phyloP scores from a whole-genome alignment of 2,888 invertebrate species.

The Dryobotodes eremita region DNA sequence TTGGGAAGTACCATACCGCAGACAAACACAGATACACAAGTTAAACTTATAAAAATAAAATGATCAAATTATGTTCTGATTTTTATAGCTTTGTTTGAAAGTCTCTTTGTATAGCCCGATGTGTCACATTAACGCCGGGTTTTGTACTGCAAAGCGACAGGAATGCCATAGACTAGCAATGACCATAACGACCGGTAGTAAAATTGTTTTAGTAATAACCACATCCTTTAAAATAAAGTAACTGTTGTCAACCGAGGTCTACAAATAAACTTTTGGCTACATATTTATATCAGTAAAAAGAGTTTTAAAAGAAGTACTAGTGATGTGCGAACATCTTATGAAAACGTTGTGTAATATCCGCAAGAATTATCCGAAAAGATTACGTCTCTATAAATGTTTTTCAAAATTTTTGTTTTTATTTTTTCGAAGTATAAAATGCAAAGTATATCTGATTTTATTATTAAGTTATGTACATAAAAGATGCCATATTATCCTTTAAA shows the following conservation, averaged over 20 bases:
- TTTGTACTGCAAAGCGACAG: background rate
- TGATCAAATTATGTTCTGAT: background rate
- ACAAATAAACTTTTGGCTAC: background rate
- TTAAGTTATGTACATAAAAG: slow-evolving; percentile 69
- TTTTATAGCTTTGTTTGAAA: no score
- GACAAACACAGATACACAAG: background rate
- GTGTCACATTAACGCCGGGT: no score
- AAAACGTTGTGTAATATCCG: slow-evolving; percentile 26
- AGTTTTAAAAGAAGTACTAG: background rate
- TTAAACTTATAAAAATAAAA: background rate
- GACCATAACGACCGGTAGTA: background rate
- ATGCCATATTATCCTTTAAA: slow-evolving; percentile 79
- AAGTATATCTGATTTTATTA: slow-evolving; percentile 48
- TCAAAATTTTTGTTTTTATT: slow-evolving; percentile 41
- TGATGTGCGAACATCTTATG: slow-evolving; percentile 4
- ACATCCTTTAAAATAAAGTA: background rate
- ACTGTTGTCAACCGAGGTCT: background rate
- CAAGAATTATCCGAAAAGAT: slow-evolving; percentile 43
- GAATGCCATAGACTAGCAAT: background rate
- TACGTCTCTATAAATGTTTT: slow-evolving; percentile 30
- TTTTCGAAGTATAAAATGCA: slow-evolving; percentile 42
- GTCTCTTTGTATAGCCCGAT: no score
- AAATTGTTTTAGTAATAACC: background rate
- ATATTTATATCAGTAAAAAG: background rate
- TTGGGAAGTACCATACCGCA: no score